Conservation (phyloP, 2,888 invertebrate genomes). For the Xylophagus ater region DNA sequence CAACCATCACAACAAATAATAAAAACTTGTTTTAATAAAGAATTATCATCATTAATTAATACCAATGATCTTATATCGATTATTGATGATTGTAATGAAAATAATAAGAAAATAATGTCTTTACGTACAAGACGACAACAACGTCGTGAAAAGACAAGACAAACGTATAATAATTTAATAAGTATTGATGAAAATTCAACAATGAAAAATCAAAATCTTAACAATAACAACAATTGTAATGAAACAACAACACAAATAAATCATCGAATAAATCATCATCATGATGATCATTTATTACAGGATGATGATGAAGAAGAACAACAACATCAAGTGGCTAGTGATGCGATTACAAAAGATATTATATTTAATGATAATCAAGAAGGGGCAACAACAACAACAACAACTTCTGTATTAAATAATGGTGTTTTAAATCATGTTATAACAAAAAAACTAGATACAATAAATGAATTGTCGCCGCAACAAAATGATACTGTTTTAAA, state of each 20-base stretch:
- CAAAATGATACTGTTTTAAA: too few relatives aligned
- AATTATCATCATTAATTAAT: too few relatives aligned
- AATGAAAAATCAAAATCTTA: background rate
- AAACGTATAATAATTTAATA: background rate
- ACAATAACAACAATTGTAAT: background rate
- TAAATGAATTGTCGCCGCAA: conserved; percentile 17
- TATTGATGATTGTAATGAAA: too few relatives aligned
- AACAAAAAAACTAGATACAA: background rate
- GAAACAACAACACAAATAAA: background rate
- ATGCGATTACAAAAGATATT: conserved; percentile 36
- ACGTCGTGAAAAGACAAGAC: conserved; percentile 10
- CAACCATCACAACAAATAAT: too few relatives aligned
- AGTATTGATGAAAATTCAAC: background rate
- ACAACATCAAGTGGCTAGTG: conserved; percentile 27
- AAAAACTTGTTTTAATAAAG: too few relatives aligned
- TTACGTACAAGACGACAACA: conserved; percentile 13
- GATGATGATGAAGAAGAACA: background rate
- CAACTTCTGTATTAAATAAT: too few relatives aligned
- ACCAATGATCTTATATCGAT: too few relatives aligned
- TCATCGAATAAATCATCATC: conserved; percentile 3
- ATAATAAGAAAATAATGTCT: conserved; percentile 8
- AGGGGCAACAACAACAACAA: conserved; percentile 23
- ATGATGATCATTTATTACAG: background rate
- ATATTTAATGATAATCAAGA: conserved; percentile 39
- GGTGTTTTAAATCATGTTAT: conserved; percentile 2